Base-by-base conservation (phyloP, 2,888 invertebrate genomes). In the Linnaemya vulpina region DNA sequence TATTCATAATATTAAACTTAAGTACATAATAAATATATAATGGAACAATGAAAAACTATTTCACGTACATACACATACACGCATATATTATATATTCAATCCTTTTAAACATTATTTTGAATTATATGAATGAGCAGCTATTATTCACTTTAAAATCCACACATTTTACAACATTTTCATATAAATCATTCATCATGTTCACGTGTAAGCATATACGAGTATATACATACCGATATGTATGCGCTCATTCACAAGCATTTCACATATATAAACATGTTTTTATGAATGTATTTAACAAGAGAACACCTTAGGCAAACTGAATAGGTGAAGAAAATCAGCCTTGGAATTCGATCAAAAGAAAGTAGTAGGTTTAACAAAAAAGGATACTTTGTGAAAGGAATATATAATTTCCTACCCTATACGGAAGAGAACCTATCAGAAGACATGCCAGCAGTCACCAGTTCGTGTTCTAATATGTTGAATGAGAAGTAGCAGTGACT, bases 161-260 rank as follows among this genome's bases (percentile, higher is more conserved):
- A 85, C 85, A 85, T 78, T 85, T 75, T 81, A 79, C 68, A 83
- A 65, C 46, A 71, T 78, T 70, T 65, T 49, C 55, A 63, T 51
- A 82, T 70, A 82, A 85, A 85, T 85, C 82, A 85, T 85, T 85
- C 78, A 82, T 82, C 70, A 74, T 78, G 62, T 62, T 70, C 77
- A 62, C 53, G 65, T 75, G 43, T 75, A 53, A n/a, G 63, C 9
- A 58, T 60, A 30, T 35, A 46, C 22, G 13, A n/a, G 13, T 51
- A n/a, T 9, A 4, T 30, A 22, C 46, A 17, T 43, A 40, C 3
- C 10, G 30, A 30, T 5, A 55, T 7, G 40, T 46, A 58, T n/a
- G 15, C 3, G 25, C n/a, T 15, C 43, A 22, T 43, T 22, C 22
- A 11, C 11, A 25, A 25, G 30, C 17, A 46, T 30, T 35, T 46